Evolutionary conservation across 1,140 invertebrate genomes (phyloP).

Genomic region (Yoshiicerus persimilis): DNA sequence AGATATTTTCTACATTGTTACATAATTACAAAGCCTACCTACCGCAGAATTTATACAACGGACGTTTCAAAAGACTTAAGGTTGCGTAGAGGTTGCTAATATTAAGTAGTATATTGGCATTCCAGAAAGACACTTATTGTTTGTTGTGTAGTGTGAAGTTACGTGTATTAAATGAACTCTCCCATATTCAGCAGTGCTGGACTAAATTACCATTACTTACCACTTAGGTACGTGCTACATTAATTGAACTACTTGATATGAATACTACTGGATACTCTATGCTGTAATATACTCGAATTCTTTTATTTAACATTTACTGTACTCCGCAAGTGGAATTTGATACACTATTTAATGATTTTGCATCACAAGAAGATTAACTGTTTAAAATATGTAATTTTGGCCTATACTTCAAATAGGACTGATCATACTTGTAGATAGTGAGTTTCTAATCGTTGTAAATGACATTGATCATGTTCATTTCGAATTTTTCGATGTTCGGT

Average conservation of each 20-base stretch:
- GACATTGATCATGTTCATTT: neutral
- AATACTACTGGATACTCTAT: neutral
- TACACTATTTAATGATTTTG: neutral
- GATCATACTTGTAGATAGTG: neutral
- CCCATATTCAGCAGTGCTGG: neutral
- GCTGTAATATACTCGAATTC: neutral
- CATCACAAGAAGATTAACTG: neutral
- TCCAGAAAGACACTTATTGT: neutral
- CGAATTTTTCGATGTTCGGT: neutral
- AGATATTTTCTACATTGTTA: slow-evolving; percentile 19
- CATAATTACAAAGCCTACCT: neutral
- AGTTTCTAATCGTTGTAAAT: neutral
- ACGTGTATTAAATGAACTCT: neutral
- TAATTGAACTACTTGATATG: neutral
- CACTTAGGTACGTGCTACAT: neutral
- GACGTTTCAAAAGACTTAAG: neutral
- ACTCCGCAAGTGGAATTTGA: neutral
- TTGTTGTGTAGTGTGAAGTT: neutral
- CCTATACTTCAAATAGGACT: neutral
- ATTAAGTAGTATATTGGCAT: neutral
- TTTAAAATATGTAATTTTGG: neutral
- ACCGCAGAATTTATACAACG: neutral
- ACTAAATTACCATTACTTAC: neutral
- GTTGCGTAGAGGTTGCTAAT: neutral
- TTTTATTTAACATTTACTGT: neutral